Conservation (phyloP, 23 tunicate genomes). For the Botrylloides violaceus region DNA sequence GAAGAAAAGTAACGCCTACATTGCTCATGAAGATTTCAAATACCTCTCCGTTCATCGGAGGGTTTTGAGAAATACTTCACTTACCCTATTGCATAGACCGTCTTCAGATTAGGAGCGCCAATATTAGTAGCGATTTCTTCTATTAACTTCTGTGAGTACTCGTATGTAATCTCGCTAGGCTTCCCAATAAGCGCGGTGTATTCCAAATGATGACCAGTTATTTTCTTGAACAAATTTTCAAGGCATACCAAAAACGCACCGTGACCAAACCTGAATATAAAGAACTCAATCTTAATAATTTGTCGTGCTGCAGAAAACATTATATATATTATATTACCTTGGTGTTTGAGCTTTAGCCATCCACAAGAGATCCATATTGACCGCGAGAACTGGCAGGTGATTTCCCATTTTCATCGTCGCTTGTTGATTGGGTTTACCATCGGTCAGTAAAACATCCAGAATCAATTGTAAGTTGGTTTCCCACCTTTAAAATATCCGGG, state of each 20-base stretch:
- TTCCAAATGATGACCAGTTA: slow-evolving; percentile 61
- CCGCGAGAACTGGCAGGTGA: slow-evolving; percentile 90
- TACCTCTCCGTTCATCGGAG: too few relatives aligned
- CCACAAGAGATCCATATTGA: slow-evolving; percentile 94
- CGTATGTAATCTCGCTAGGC: slow-evolving; percentile 93
- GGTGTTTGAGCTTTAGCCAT: slow-evolving; percentile 97
- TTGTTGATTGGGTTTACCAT: slow-evolving; percentile 80
- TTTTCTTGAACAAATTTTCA: slow-evolving; percentile 81
- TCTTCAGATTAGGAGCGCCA: slow-evolving; percentile 51
- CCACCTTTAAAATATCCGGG: slow-evolving; percentile 41
- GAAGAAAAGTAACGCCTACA: neutral
- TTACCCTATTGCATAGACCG: slow-evolving; percentile 91
- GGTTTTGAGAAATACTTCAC: too few relatives aligned
- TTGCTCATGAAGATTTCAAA: too few relatives aligned
- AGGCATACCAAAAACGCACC: slow-evolving; percentile 94
- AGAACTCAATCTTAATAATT: too few relatives aligned
- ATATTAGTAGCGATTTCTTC: slow-evolving; percentile 74
- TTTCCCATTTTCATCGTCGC: slow-evolving; percentile 10
- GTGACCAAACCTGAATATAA: slow-evolving; percentile 69
- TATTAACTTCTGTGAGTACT: slow-evolving; percentile 83
- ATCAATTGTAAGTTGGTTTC: slow-evolving; percentile 87
- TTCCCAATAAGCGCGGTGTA: slow-evolving; percentile 90
- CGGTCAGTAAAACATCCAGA: slow-evolving; percentile 70
- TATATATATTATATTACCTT: slow-evolving; percentile 23
- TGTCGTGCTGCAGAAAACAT: neutral